Evolutionary conservation across 2,797 vertebrate species (phyloP).

Genomic region (Phoxinus dragarum): DNA sequence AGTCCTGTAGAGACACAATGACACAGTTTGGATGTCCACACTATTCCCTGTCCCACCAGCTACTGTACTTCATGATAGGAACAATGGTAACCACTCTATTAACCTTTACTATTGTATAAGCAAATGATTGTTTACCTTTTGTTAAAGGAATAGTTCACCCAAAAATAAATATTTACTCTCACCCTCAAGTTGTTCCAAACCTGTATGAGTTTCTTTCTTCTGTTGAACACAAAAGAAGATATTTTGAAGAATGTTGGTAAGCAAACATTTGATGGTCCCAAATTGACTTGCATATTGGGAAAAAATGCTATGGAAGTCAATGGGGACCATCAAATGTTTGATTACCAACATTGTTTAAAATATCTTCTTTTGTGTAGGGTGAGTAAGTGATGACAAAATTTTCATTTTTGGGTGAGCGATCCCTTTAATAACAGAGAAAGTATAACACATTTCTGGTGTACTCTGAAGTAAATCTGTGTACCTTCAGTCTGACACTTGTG

Average conservation of each 20-base stretch:
- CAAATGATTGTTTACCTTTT: background rate
- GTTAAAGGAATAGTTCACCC: background rate
- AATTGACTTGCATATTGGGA: background rate
- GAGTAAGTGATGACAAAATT: background rate
- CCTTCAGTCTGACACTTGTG: constrained; percentile 5
- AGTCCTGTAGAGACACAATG: constrained; percentile 81
- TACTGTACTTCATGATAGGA: constrained; percentile 88
- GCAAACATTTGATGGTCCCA: background rate
- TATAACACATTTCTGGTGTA: background rate
- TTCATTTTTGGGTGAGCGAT: background rate
- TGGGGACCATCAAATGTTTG: background rate
- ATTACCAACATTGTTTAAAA: background rate
- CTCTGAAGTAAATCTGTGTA: constrained; percentile 8
- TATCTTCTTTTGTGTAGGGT: background rate
- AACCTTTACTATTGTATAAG: background rate
- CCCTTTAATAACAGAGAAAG: background rate
- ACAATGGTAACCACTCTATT: constrained; percentile 78
- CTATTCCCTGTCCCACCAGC: constrained; percentile 88
- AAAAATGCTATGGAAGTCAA: background rate
- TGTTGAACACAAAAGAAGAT: background rate
- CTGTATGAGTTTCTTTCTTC: background rate
- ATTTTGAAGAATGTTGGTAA: background rate
- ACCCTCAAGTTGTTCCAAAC: background rate
- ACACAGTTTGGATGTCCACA: constrained; percentile 77
- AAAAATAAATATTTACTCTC: background rate